A percentile compares a stretch with the other conserved stretches of the same genome.
These are phyloP conservation scores for Tachycineta bicolor DNA, from an alignment of 2,113 vertebrate species.

Conservation along the genomic window DNA sequence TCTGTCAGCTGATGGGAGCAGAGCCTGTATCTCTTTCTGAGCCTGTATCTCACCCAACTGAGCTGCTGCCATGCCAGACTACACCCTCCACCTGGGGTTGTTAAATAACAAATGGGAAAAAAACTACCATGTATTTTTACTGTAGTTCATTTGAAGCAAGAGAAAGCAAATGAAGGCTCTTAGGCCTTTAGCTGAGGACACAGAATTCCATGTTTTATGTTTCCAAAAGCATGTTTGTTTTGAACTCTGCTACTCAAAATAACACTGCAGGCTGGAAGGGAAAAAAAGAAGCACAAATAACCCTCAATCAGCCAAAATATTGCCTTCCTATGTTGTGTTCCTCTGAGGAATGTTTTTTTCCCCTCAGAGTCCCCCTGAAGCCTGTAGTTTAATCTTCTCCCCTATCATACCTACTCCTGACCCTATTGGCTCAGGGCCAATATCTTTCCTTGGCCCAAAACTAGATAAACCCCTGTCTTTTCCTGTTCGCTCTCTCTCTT, in stretches of 20 bases:
- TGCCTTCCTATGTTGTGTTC: neutral
- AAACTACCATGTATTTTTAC: neutral
- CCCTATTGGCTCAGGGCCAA: too few species aligned
- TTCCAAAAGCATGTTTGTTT: neutral
- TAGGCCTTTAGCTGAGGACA: neutral
- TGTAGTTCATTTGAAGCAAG: neutral
- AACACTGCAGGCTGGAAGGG: neutral
- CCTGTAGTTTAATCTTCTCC: too few species aligned
- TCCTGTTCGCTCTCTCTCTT: too few species aligned
- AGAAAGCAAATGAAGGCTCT: neutral
- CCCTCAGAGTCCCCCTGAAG: too few species aligned
- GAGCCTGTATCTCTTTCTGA: neutral
- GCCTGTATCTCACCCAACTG: neutral
- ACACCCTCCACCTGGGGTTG: neutral
- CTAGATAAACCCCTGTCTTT: too few species aligned
- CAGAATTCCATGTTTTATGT: neutral
- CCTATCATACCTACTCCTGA: too few species aligned
- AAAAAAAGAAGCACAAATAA: neutral
- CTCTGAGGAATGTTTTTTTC: too few species aligned
- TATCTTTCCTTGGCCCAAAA: too few species aligned
- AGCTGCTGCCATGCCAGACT: neutral
- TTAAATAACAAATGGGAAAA: neutral
- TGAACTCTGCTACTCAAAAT: constrained; percentile 10
- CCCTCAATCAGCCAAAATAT: neutral
- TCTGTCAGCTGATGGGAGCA: neutral